phyloP scores from a whole-genome alignment of 2,888 invertebrate species.

The Tiphia femorata region DNA sequence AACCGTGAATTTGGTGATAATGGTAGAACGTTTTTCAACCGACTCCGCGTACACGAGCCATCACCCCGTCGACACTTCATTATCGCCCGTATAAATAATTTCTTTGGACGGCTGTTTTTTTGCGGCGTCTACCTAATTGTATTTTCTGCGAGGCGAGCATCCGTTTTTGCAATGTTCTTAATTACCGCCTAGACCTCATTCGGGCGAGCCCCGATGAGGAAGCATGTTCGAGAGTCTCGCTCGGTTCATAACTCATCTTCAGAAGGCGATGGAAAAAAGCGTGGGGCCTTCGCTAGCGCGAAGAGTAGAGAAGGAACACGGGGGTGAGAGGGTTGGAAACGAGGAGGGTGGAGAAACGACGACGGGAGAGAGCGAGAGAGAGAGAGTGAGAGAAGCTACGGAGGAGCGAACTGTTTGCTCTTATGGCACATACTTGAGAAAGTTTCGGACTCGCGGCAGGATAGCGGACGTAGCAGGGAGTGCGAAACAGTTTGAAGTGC shows the following conservation, averaged over 20 bases:
- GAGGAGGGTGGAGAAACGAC: slow-evolving; percentile 4
- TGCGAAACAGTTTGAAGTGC: slow-evolving; percentile 66
- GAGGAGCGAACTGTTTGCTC: slow-evolving; percentile 43
- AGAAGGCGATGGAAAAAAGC: slow-evolving; percentile 44
- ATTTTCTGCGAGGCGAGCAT: slow-evolving; percentile 17
- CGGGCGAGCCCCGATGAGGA: slow-evolving; percentile 42
- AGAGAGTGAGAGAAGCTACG: slow-evolving; percentile 23
- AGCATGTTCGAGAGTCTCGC: slow-evolving; percentile 41
- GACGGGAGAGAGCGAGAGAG: slow-evolving; percentile 10
- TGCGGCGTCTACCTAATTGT: slow-evolving; percentile 34
- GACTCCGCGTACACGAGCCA: too few species aligned
- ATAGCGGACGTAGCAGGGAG: slow-evolving; percentile 56
- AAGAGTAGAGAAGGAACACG: slow-evolving; percentile 20
- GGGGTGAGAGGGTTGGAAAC: slow-evolving; percentile 26
- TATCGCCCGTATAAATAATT: too few species aligned
- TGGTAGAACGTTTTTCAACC: too few species aligned
- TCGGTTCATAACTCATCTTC: slow-evolving; percentile 62
- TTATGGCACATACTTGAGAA: slow-evolving; percentile 66
- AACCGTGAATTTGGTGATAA: too few species aligned
- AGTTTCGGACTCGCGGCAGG: slow-evolving; percentile 55
- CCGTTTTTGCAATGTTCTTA: slow-evolving; percentile 48
- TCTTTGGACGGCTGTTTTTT: too few species aligned
- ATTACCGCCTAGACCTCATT: slow-evolving; percentile 49
- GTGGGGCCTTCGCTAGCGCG: slow-evolving; percentile 30
- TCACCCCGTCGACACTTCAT: too few species aligned